Conservation (phyloP, 2,797 vertebrate genomes). For the Mionectes olivaceus region DNA sequence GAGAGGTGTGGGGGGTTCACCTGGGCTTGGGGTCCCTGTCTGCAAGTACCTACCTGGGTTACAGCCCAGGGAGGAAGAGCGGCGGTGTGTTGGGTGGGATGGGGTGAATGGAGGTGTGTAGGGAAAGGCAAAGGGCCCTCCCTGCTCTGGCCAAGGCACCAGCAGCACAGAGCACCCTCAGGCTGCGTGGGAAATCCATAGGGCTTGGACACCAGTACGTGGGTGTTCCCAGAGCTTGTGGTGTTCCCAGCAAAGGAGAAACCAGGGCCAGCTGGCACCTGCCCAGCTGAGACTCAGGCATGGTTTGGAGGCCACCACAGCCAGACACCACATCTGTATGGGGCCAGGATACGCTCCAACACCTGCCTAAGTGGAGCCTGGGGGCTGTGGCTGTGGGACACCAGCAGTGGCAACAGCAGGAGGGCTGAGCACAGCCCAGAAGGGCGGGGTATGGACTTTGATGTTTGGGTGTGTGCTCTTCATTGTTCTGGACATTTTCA, state of each 20-base stretch:
- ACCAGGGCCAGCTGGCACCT: neutral
- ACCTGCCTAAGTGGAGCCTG: neutral
- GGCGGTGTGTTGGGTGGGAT: fast-evolving
- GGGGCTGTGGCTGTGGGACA: neutral
- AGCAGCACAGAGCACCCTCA: neutral
- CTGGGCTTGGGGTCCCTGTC: neutral
- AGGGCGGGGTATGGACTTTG: neutral
- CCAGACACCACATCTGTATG: neutral
- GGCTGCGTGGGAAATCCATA: neutral
- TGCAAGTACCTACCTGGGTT: neutral
- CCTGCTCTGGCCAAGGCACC: neutral
- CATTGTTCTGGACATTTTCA: neutral
- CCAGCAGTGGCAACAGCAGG: neutral
- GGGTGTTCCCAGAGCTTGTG: neutral
- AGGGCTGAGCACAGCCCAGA: neutral
- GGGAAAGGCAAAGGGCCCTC: neutral
- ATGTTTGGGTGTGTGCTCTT: neutral
- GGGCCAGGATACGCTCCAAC: neutral
- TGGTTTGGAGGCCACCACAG: neutral
- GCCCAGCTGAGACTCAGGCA: neutral
- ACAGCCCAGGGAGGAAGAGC: neutral
- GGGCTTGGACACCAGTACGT: neutral
- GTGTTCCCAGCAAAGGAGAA: neutral
- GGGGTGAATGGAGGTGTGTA: neutral
- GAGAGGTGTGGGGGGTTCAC: neutral